phyloP scores from a whole-genome alignment of 2,888 invertebrate genomes.

The Calameuta pallipes region DNA sequence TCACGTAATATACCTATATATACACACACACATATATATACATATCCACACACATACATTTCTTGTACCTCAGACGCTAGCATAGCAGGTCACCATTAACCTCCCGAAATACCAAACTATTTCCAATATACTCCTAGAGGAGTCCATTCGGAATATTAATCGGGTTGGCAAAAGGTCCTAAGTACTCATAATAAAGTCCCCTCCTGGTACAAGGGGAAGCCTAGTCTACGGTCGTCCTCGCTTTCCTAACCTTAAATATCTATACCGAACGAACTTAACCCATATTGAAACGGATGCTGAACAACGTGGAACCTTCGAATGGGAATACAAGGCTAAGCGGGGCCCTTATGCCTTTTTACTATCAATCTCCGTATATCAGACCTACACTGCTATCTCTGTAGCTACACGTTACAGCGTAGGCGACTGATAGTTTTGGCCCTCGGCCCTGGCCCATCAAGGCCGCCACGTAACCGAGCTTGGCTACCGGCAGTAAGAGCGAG shows the following conservation, averaged over 20 bases:
- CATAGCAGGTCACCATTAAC: neutral
- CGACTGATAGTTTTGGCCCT: conserved; percentile 55
- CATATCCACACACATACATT: neutral
- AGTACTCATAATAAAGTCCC: neutral
- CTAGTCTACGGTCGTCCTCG: neutral
- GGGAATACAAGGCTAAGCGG: neutral
- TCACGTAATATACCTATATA: neutral
- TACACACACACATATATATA: neutral
- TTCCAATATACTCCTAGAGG: neutral
- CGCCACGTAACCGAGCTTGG: conserved; percentile 42
- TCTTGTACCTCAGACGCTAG: neutral
- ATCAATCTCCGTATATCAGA: neutral
- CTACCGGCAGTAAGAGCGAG: conserved; percentile 1
- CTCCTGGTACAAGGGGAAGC: neutral
- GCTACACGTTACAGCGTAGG: conserved; percentile 7
- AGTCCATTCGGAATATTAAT: neutral
- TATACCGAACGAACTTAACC: neutral
- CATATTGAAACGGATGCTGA: neutral
- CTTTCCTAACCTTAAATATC: neutral
- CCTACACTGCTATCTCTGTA: neutral
- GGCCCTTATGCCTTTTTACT: neutral
- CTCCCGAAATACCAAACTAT: neutral
- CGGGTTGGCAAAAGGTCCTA: neutral
- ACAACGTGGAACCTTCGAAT: neutral
- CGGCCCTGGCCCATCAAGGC: conserved; percentile 56